Percentiles rank a stretch among this genome's conserved stretches.
These are phyloP conservation scores for Pedionomus torquatus DNA, from an alignment of 2,113 vertebrate genomes.

Conservation along the genomic window DNA sequence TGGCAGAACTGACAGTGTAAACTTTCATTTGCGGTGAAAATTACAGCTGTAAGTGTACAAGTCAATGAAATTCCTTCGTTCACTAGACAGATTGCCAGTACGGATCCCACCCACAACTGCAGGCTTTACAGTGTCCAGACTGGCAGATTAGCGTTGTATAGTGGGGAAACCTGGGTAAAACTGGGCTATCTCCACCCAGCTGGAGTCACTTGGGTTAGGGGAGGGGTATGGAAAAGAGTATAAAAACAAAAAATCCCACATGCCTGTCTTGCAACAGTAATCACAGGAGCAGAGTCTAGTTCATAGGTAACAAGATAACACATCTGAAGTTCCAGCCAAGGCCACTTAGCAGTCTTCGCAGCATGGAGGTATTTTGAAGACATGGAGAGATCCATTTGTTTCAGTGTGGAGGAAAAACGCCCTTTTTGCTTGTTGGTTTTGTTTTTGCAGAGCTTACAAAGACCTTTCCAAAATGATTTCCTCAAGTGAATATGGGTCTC, in stretches of 20 bases:
- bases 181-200: neutral
- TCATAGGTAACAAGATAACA: neutral
- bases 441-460: neutral
- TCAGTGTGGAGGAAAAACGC: neutral
- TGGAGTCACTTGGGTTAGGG: neutral
- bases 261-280: neutral
- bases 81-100: neutral
- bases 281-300: neutral
- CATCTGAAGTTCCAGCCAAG: neutral
- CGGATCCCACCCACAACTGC: neutral
- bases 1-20: neutral
- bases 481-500: slow-evolving; percentile 76
- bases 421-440: neutral
- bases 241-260: neutral
- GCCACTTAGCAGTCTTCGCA: neutral
- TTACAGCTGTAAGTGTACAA: neutral
- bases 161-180: neutral
- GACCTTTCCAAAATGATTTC: slow-evolving; percentile 76
- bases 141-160: neutral
- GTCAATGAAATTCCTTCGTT: neutral
- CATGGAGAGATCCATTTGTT: neutral
- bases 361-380: neutral
- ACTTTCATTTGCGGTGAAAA: neutral
- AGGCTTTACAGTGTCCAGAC: neutral
- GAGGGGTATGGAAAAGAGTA: neutral